Evolutionary conservation across 2,888 invertebrate species (phyloP).

Genomic region (Campoplex nolae): DNA sequence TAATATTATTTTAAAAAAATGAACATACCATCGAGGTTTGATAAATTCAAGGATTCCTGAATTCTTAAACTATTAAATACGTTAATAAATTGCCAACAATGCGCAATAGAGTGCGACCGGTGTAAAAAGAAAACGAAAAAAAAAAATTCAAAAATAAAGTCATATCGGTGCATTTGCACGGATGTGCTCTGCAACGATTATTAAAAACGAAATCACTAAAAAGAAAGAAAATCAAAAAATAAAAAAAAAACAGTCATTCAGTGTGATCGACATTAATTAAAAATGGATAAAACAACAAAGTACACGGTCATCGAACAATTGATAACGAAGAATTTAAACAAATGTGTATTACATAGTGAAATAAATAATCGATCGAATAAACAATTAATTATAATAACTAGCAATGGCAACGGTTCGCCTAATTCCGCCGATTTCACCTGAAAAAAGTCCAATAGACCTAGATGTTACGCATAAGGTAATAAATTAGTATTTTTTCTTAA

Average conservation of each 20-base stretch:
- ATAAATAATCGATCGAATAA: conserved; percentile 65
- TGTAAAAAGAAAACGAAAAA: not conserved
- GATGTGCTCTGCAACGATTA: conserved; percentile 30
- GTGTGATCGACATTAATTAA: conserved; percentile 54
- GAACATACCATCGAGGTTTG: not conserved
- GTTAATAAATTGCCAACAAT: not conserved
- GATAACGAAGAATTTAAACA: conserved; percentile 48
- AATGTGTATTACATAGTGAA: conserved; percentile 61
- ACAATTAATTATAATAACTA: conserved; percentile 68
- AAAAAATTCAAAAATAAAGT: not conserved
- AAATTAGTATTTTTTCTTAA: conserved; percentile 25
- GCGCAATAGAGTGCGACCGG: conserved; percentile 8
- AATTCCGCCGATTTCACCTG: conserved; percentile 72
- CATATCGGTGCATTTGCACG: conserved; percentile 36
- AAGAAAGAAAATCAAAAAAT: conserved; percentile 28
- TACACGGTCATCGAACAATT: conserved; percentile 60
- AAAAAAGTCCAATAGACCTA: conserved; percentile 68
- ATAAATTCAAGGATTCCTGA: conserved; percentile 14
- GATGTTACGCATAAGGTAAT: conserved; percentile 71
- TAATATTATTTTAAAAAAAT: conserved; percentile 45
- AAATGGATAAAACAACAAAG: conserved; percentile 68
- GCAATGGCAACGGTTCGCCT: conserved; percentile 71
- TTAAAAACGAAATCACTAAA: conserved; percentile 36
- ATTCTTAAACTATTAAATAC: conserved; percentile 5
- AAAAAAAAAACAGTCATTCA: conserved; percentile 34